Evolutionary conservation across 2,888 invertebrate species (phyloP).

Genomic region (Pandemis cinnamomeana): DNA sequence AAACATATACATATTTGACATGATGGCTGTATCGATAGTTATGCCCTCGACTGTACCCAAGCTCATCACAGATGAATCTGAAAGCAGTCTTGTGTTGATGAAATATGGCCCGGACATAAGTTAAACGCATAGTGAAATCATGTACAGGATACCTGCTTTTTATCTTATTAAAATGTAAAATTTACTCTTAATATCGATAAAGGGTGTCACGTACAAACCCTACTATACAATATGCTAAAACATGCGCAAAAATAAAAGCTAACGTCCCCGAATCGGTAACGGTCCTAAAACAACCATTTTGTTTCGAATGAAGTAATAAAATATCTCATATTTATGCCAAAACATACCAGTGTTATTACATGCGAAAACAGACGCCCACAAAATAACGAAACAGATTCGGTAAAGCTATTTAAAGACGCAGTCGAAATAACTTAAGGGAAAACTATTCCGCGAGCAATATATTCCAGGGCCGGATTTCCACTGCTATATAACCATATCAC

Average conservation of each 20-base stretch:
- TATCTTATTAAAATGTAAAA: too few species aligned
- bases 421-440: slow-evolving; percentile 39
- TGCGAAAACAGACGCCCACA: slow-evolving; percentile 22
- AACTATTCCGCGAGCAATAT: slow-evolving; percentile 38
- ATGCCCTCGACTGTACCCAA: too few species aligned
- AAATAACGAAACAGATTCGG: slow-evolving; percentile 38
- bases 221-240: background rate
- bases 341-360: slow-evolving; percentile 15
- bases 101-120: too few species aligned
- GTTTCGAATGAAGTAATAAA: slow-evolving; percentile 2
- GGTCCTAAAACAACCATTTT: slow-evolving; percentile 13
- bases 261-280: background rate
- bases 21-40: too few species aligned
- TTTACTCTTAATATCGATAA: too few species aligned
- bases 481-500: slow-evolving; percentile 39
- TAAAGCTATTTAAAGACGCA: slow-evolving; percentile 36
- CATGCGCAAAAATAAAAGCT: background rate
- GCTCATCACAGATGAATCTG: too few species aligned
- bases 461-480: slow-evolving; percentile 39
- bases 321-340: slow-evolving; percentile 9
- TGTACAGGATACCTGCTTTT: too few species aligned
- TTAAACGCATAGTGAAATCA: too few species aligned
- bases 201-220: too few species aligned
- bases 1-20: too few species aligned
- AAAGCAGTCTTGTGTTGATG: too few species aligned